phyloP scores from a whole-genome alignment of 2,797 vertebrate species.

The Trematomus bernacchii region DNA sequence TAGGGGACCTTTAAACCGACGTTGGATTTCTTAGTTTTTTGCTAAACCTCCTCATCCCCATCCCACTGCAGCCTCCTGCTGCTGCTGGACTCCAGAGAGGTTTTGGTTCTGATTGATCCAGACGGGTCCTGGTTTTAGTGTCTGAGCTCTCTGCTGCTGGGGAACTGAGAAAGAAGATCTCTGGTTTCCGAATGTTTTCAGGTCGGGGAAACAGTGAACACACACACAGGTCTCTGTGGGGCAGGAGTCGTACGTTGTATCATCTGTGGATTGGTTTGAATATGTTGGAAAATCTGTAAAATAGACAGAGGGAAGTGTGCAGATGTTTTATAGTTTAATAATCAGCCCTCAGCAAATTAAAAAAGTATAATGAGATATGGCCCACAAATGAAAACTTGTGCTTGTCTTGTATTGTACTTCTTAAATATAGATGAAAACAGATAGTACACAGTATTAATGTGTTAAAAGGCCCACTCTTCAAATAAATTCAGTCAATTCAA shows the following conservation, averaged over 20 bases:
- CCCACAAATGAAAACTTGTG: no score
- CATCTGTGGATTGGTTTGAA: neutral
- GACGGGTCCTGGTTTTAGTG: neutral
- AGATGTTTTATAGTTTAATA: no score
- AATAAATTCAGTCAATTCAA: no score
- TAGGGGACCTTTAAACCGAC: no score
- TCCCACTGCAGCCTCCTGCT: slow-evolving; percentile 9
- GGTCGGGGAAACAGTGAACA: slow-evolving; percentile 80
- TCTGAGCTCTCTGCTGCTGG: slow-evolving; percentile 53
- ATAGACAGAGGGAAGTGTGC: slow-evolving; percentile 3
- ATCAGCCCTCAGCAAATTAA: no score
- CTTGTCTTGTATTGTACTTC: no score
- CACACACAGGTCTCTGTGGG: slow-evolving; percentile 83
- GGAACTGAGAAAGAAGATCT: slow-evolving; percentile 18
- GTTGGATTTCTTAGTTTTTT: no score
- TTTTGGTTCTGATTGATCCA: neutral
- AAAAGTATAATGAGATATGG: no score
- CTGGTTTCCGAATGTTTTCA: slow-evolving; percentile 18
- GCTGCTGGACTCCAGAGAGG: no score
- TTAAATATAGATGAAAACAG: no score
- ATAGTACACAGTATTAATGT: no score
- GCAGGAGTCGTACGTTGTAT: slow-evolving; percentile 46
- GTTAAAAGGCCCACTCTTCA: no score
- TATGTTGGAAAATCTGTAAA: slow-evolving; percentile 49
- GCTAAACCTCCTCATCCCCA: slow-evolving; percentile 25